Evolutionary conservation across 2,888 invertebrate genomes (phyloP).

Genomic region (Tolmerus cingulatus): DNA sequence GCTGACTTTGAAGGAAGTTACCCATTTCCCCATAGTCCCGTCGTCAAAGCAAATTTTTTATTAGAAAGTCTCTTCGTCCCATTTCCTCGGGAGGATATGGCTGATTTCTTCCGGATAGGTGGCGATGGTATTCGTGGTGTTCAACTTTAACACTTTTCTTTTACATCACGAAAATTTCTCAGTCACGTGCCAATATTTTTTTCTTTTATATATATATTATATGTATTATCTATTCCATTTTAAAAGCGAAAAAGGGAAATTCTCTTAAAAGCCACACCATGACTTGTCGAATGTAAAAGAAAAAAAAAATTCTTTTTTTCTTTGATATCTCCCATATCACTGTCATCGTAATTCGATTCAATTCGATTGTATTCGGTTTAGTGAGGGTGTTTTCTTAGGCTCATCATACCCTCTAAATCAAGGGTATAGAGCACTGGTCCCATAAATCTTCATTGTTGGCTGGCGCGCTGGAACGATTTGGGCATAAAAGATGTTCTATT

Average conservation of each 20-base stretch:
- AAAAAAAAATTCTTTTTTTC: neutral
- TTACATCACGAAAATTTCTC: neutral
- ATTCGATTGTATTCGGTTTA: neutral
- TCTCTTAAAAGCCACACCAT: neutral
- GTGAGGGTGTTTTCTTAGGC: neutral
- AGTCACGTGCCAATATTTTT: neutral
- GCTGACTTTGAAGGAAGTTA: neutral
- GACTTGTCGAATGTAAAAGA: neutral
- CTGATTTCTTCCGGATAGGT: neutral
- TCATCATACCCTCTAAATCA: neutral
- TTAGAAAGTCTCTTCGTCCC: neutral
- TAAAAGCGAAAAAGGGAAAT: neutral
- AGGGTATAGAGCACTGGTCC: neutral
- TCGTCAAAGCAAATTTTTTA: neutral
- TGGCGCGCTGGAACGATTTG: neutral
- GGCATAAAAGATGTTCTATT: constrained; percentile 6
- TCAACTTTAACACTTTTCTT: neutral
- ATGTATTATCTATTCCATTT: neutral
- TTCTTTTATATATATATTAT: too few species aligned
- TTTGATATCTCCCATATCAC: neutral
- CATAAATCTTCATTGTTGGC: neutral
- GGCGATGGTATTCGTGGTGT: neutral
- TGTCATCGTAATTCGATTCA: neutral
- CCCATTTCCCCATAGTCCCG: neutral
- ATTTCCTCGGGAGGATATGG: neutral